Evolutionary conservation across 2,113 vertebrate genomes (phyloP), one percentile per base, ranked within the genome.

Genomic region (Prionailurus viverrinus): DNA sequence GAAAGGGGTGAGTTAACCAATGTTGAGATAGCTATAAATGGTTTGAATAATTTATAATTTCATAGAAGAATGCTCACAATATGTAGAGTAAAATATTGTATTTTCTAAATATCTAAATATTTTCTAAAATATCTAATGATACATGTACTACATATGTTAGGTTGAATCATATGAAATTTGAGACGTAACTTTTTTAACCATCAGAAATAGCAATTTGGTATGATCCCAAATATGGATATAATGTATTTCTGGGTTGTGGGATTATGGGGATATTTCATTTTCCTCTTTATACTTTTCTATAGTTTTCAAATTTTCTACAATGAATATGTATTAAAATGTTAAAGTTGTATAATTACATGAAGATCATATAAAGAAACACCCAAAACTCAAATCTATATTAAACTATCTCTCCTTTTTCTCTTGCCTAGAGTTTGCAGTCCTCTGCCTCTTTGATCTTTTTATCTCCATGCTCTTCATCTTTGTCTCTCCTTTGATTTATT

Each of bases 11-110:
- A 51, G 9, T 68, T 51, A 95, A 51, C 82, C 41, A 83, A 96
- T 88, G 29, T 74, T 85, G 58, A 93, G 33, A 53, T 36, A 86
- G 29, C 25, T 69, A 61, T 78, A 86, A 93, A 89, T 58, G 53
- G 41, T 95, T 55, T 82, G n/a, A 91, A 53, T 89, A 78, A 68
- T 63, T 95, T 96, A 90, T 90, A 94, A 83, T 87, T 78, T 89
- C 63, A 95, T 53, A 41, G n/a, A 97, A 73, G 68, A 83, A 84
- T n/a, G 6, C 7, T 53, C 48, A 87, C 18, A 82, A 76, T 48
- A 93, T 25, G 12, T 73, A 71, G 94, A 91, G 7, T 78, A 85
- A 89, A 85, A 58, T 45, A 45, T 9, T 45, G 45, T 45, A 45
- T 45, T 45, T 45, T 9, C 45, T 45, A 45, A 45, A 45, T 9